phyloP scores from a whole-genome alignment of 2,888 invertebrate species.

The Rotaria macrura region DNA sequence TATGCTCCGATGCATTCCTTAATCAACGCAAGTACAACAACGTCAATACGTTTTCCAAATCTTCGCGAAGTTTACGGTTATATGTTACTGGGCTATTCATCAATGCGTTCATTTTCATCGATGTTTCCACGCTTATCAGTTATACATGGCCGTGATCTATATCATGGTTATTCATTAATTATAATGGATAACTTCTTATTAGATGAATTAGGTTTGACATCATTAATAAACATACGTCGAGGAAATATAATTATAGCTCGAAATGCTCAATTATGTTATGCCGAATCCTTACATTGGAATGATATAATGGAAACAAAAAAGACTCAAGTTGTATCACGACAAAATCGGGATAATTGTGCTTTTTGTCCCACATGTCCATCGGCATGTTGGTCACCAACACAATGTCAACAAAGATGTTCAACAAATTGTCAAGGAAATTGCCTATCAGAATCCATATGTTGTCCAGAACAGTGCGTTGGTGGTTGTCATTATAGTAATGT shows the following conservation, averaged over 20 bases:
- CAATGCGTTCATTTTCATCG: not conserved
- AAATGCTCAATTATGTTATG: conserved; percentile 23
- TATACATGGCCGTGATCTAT: conserved; percentile 25
- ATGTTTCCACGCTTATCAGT: conserved; percentile 25
- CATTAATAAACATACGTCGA: conserved; percentile 3
- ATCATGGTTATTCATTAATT: conserved; percentile 25
- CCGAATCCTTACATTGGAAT: conserved; percentile 9
- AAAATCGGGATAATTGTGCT: conserved; percentile 9
- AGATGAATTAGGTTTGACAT: conserved; percentile 15
- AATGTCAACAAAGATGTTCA: not conserved
- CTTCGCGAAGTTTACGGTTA: conserved; percentile 7
- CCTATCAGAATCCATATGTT: not conserved
- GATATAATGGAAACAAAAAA: conserved; percentile 14
- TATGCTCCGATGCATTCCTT: not conserved
- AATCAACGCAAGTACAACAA: not conserved
- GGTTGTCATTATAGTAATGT: not conserved
- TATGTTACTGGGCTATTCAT: not conserved
- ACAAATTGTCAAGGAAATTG: not conserved
- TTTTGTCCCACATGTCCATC: conserved; percentile 13
- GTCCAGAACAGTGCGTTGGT: not conserved
- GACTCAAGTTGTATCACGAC: not conserved
- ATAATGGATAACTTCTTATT: conserved; percentile 11
- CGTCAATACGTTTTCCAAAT: not conserved
- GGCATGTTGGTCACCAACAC: not conserved
- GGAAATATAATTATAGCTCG: conserved; percentile 25